These are phyloP conservation scores for Rhinella marina DNA, from an alignment of 2,797 vertebrate species.

Conservation along the genomic window DNA sequence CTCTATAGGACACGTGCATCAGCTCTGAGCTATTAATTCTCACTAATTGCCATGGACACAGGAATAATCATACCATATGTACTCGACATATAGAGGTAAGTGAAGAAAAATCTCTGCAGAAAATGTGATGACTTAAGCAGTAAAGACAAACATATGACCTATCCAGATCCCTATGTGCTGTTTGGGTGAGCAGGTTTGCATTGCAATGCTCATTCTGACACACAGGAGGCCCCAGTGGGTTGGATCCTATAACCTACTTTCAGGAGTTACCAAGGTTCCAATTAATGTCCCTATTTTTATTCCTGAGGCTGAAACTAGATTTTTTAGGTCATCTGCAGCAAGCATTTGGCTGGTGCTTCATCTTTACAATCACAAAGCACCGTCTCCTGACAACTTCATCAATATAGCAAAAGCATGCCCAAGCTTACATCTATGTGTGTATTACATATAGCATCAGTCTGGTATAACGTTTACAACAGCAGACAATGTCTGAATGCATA, in stretches of 20 bases:
- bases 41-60: background rate
- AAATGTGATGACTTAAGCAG: slow-evolving; percentile 2
- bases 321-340: slow-evolving; percentile 72
- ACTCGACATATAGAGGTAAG: background rate
- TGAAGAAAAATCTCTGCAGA: slow-evolving; percentile 4
- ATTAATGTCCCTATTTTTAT: slow-evolving; percentile 70
- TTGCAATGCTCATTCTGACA: slow-evolving; percentile 31
- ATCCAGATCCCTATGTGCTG: background rate
- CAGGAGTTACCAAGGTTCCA: slow-evolving; percentile 70
- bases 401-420: slow-evolving; percentile 36
- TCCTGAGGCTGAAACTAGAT: slow-evolving; percentile 61
- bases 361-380: slow-evolving; percentile 45
- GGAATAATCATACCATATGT: background rate
- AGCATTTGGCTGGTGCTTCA: slow-evolving; percentile 38
- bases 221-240: slow-evolving; percentile 62
- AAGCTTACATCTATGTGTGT: background rate
- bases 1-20: background rate
- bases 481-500: background rate
- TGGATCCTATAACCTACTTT: slow-evolving; percentile 72
- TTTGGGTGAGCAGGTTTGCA: background rate
- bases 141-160: background rate
- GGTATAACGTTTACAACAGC: background rate
- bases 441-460: background rate
- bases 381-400: slow-evolving; percentile 41
- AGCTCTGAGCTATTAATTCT: background rate